Evolutionary conservation across 2,888 invertebrate genomes (phyloP).

Genomic region (Meliscaeva auricollis): DNA sequence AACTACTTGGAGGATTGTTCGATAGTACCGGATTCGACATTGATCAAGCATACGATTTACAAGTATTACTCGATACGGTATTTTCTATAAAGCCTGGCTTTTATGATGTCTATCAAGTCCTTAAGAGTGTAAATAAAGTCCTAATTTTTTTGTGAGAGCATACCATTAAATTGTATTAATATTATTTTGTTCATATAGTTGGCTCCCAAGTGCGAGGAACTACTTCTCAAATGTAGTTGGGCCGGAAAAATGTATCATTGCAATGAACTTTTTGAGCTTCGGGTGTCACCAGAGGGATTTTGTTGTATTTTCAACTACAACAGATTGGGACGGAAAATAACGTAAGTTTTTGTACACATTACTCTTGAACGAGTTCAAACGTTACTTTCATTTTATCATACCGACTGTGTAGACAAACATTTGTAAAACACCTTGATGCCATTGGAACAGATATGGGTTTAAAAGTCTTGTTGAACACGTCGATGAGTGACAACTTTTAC

Average conservation of each 20-base stretch:
- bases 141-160: neutral
- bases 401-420: neutral
- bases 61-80: constrained; percentile 67
- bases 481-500: constrained; percentile 78
- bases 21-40: constrained; percentile 71
- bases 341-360: constrained; percentile 15
- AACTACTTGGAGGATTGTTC: constrained; percentile 78
- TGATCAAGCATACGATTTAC: constrained; percentile 74
- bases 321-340: constrained; percentile 12
- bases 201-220: constrained; percentile 78
- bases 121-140: constrained; percentile 30
- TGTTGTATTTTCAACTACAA: constrained; percentile 80
- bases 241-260: constrained; percentile 76
- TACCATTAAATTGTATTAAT: neutral
- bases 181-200: constrained; percentile 61
- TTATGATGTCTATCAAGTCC: constrained; percentile 38
- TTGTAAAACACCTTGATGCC: constrained; percentile 47
- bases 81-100: neutral
- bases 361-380: neutral
- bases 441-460: constrained; percentile 76
- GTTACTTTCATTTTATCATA: neutral
- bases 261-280: constrained; percentile 76
- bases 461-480: constrained; percentile 78
- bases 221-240: constrained; percentile 78
- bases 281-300: constrained; percentile 76